Evolutionary conservation across 2,888 invertebrate genomes (phyloP), one percentile per base, ranked within the genome.

Genomic region (Villa cingulata): DNA sequence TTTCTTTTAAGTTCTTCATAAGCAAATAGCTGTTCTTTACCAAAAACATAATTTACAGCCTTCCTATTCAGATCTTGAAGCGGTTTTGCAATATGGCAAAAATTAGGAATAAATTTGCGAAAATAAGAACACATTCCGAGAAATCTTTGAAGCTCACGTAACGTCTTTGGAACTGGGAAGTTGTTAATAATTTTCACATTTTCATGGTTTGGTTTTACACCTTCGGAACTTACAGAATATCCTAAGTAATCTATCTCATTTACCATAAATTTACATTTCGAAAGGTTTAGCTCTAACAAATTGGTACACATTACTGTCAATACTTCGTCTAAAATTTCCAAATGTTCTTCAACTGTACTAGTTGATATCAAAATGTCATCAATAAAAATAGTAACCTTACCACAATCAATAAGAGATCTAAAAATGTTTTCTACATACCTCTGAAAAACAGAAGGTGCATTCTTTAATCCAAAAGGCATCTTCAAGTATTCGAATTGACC

Each of bases 291-390:
- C 18, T 55, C 52, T 17, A 54, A 39, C 15, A 41, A 48, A 43
- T 55, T 56, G 34, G 53, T 48, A 29, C 44, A 43, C 40, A 58
- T 46, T 36, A 50, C 46, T 17, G 53, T 42, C 38, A 56, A 48
- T n/a, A 56, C 55, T 48, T 50, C 32, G 17, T 40, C 51, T 17
- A 55, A 46, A 20, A 50, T 51, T 19, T 49, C 14, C 15, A 57
- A 46, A 53, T 57, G 56, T 42, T 56, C 48, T 3, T 53, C 49
- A 42, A 55, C 38, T 43, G 51, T 43, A 20, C 44, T 46, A n/a
- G 52, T 54, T 9, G 54, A 51, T 3, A 58, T 46, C 48, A 59
- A 46, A 15, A 61, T 54, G 43, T 59, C 58, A 37, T 60, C 58
- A 38, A 60, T 49, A 49, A 59, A 59, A 20, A 59, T 52, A 17